Percentiles rank a stretch among this genome's conserved stretches.
Conservation (phyloP, 2,797 vertebrate genomes). For the Periophthalmus magnuspinnatus region DNA sequence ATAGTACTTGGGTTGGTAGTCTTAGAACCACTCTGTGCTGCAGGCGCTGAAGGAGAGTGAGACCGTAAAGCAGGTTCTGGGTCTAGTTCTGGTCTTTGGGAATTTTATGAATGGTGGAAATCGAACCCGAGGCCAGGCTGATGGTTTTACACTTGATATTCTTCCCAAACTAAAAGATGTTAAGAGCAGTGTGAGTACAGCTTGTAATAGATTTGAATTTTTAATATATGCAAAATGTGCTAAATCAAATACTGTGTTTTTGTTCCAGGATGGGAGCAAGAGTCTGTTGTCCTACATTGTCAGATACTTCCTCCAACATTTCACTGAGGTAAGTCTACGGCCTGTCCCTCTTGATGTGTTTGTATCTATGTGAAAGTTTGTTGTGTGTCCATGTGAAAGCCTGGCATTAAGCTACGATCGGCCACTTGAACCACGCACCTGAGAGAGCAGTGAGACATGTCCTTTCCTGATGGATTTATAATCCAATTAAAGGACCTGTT, state of each 20-base stretch:
- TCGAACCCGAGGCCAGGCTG: slow-evolving; percentile 91
- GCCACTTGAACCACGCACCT: too few relatives aligned
- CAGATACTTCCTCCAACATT: slow-evolving; percentile 92
- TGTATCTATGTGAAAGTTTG: too few relatives aligned
- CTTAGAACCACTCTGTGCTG: not conserved
- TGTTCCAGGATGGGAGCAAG: slow-evolving; percentile 85
- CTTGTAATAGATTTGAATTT: not conserved
- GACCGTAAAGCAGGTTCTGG: slow-evolving; percentile 85
- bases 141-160: slow-evolving; percentile 93
- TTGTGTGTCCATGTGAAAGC: too few relatives aligned
- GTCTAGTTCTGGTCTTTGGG: slow-evolving; percentile 92
- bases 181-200: slow-evolving; percentile 91
- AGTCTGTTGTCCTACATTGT: slow-evolving; percentile 93
- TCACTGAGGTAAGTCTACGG: slow-evolving; percentile 87
- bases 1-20: not conserved
- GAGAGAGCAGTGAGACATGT: too few relatives aligned
- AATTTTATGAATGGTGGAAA: slow-evolving; percentile 99
- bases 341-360: too few relatives aligned
- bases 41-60: slow-evolving; percentile 84
- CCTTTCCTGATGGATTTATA: too few relatives aligned
- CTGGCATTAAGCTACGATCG: too few relatives aligned
- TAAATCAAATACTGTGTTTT: not conserved
- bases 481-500: too few relatives aligned
- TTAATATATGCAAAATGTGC: not conserved
- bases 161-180: slow-evolving; percentile 97